A percentile compares a stretch with the other conserved stretches of the same genome.
phyloP scores from a whole-genome alignment of 2,113 vertebrate species.

The Myrmophylax atrothorax region DNA sequence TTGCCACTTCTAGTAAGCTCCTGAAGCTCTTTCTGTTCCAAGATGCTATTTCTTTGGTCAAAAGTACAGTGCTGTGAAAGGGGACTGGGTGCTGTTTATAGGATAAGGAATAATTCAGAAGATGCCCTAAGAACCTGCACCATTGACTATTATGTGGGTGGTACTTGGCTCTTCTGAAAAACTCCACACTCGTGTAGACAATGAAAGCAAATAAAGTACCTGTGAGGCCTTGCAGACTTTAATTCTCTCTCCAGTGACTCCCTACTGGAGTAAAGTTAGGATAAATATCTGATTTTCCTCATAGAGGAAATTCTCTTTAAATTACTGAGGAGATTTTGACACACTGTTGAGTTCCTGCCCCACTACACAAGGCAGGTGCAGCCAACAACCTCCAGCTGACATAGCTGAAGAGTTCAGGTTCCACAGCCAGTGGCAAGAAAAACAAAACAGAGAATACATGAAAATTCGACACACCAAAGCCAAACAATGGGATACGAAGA shows the following conservation, averaged over 20 bases:
- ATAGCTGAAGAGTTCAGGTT: background rate
- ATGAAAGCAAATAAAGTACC: background rate
- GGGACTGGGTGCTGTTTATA: background rate
- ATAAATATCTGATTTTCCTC: background rate
- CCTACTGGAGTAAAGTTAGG: background rate
- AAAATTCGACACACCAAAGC: background rate
- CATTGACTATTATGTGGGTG: background rate
- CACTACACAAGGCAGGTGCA: background rate
- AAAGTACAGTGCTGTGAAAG: background rate
- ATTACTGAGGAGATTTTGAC: background rate
- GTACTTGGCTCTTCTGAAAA: background rate
- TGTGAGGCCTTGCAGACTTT: background rate
- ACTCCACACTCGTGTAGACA: background rate
- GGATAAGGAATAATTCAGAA: background rate
- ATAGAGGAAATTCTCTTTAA: background rate
- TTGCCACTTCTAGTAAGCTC: background rate
- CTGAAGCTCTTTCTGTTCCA: background rate
- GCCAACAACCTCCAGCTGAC: background rate
- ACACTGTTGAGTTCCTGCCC: background rate
- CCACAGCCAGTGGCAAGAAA: background rate
- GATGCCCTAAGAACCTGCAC: background rate
- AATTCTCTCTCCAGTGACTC: background rate
- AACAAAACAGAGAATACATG: background rate
- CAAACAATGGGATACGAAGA: background rate
- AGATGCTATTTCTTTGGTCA: background rate